Conservation (phyloP, 2,888 invertebrate species). For the Helicoverpa assulta region DNA sequence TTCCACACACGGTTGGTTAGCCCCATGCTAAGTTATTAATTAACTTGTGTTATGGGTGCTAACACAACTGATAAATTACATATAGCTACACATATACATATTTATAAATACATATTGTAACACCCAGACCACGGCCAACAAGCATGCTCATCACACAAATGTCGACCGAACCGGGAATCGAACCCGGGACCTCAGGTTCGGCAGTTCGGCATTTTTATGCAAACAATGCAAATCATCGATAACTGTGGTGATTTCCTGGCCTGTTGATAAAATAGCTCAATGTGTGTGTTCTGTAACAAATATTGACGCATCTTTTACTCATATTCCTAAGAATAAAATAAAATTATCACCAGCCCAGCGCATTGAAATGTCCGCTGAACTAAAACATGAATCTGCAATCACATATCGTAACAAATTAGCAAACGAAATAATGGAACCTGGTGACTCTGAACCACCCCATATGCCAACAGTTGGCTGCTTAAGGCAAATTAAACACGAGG, state of each 20-base stretch:
- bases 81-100: too few species aligned
- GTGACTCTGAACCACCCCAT: conserved; percentile 28
- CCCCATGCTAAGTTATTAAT: too few species aligned
- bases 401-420: conserved; percentile 32
- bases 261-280: conserved; percentile 35
- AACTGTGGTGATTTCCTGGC: conserved; percentile 30
- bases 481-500: conserved; percentile 25
- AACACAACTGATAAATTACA: too few species aligned
- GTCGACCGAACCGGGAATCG: too few species aligned
- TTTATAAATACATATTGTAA: too few species aligned
- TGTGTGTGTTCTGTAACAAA: conserved; percentile 26
- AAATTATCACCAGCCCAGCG: conserved; percentile 35
- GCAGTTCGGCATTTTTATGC: too few species aligned
- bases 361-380: conserved; percentile 24
- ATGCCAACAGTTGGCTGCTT: conserved; percentile 26
- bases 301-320: conserved; percentile 24
- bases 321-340: conserved; percentile 29
- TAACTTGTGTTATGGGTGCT: too few species aligned
- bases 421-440: conserved; percentile 22
- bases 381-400: conserved; percentile 34
- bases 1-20: too few species aligned
- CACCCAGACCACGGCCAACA: too few species aligned
- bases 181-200: too few species aligned
- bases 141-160: too few species aligned
- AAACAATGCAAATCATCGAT: conserved; percentile 40